These are phyloP conservation scores for Lepidochrysops patricia DNA, from an alignment of 2,888 invertebrate genomes.

Conservation along the genomic window DNA sequence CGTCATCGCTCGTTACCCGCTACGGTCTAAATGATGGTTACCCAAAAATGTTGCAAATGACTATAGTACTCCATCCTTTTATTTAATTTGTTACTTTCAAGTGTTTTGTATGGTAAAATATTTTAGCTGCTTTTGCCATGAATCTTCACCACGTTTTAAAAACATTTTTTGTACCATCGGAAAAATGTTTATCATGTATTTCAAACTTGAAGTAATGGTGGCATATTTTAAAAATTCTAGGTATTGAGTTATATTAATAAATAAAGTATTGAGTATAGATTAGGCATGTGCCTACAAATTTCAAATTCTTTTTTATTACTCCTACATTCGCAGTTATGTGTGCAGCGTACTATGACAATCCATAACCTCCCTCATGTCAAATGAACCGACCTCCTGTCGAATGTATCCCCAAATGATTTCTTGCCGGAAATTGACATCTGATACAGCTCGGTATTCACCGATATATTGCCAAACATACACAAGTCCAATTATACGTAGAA, in stretches of 20 bases:
- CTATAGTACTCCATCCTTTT: not conserved
- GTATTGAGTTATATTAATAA: too few species aligned
- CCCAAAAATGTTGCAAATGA: conserved; percentile 12
- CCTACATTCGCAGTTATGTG: too few species aligned
- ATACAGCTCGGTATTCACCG: not conserved
- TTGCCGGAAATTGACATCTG: not conserved
- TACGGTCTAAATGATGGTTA: conserved; percentile 4
- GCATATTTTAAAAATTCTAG: too few species aligned
- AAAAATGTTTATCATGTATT: too few species aligned
- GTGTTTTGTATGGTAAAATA: too few species aligned
- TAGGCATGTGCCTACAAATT: too few species aligned
- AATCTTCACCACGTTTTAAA: too few species aligned
- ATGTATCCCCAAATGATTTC: not conserved
- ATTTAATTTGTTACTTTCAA: not conserved
- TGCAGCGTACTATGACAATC: not conserved
- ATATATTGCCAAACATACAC: not conserved
- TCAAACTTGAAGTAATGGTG: too few species aligned
- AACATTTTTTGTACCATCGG: too few species aligned
- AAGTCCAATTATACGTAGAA: not conserved
- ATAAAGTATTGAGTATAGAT: too few species aligned
- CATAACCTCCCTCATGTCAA: not conserved
- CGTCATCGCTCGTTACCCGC: conserved; percentile 17
- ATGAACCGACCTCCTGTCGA: not conserved
- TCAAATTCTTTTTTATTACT: too few species aligned
- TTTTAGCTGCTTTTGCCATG: too few species aligned